These are phyloP conservation scores for Hippocampus comes DNA, from an alignment of 2,113 vertebrate species.

Conservation along the genomic window DNA sequence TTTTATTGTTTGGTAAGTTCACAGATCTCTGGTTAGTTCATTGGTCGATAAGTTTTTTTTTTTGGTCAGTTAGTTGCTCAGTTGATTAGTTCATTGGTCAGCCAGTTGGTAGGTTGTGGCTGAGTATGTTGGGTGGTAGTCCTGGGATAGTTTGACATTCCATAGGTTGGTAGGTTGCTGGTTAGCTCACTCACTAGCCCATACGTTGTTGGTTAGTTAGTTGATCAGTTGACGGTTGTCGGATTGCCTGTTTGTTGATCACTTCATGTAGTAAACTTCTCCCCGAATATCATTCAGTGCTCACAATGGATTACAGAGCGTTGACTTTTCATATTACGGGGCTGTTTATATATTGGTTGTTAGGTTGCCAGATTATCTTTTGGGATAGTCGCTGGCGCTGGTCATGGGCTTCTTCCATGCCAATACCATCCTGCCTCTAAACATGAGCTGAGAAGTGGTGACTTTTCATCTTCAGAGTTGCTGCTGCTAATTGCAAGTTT, in stretches of 20 bases:
- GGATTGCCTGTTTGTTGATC: too few species aligned
- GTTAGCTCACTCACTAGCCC: too few species aligned
- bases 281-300: too few species aligned
- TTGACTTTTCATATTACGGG: too few species aligned
- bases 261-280: neutral
- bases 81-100: too few species aligned
- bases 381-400: neutral
- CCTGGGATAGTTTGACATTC: too few species aligned
- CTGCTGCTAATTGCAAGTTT: neutral
- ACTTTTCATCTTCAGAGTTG: neutral
- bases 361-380: neutral
- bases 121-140: too few species aligned
- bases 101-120: too few species aligned
- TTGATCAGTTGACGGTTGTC: too few species aligned
- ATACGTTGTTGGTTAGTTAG: too few species aligned
- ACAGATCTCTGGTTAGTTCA: neutral
- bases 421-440: constrained; percentile 69
- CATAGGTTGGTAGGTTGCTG: neutral
- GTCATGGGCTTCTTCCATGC: constrained; percentile 72
- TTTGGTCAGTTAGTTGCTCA: neutral
- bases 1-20: too few species aligned
- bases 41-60: neutral
- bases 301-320: too few species aligned
- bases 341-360: neutral
- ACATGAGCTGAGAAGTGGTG: constrained; percentile 15